Evolutionary conservation across 2,888 invertebrate genomes (phyloP).

Genomic region (Morpho deidamia): DNA sequence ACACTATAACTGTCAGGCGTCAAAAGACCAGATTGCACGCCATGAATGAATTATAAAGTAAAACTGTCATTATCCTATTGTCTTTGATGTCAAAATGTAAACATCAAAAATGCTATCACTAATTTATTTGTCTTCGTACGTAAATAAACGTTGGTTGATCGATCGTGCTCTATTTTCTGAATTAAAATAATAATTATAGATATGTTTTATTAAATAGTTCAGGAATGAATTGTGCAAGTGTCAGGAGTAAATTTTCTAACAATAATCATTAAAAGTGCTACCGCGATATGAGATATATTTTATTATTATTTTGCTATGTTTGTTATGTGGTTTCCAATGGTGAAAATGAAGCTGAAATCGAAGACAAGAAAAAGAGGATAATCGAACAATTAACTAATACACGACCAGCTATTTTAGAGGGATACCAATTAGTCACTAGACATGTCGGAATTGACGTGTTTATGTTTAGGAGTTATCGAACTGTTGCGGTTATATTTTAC

Average conservation of each 20-base stretch:
- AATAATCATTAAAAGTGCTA: not conserved
- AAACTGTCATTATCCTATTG: too few relatives aligned
- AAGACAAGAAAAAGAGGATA: slow-evolving; percentile 58
- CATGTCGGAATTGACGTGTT: slow-evolving; percentile 67
- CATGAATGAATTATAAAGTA: too few relatives aligned
- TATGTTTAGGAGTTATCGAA: slow-evolving; percentile 68
- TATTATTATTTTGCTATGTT: slow-evolving; percentile 51
- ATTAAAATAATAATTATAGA: too few relatives aligned
- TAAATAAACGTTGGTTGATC: too few relatives aligned
- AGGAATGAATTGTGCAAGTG: too few relatives aligned
- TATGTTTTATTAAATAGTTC: too few relatives aligned
- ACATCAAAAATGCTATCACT: too few relatives aligned
- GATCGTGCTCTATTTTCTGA: too few relatives aligned
- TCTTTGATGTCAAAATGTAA: too few relatives aligned
- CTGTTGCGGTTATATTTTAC: slow-evolving; percentile 67
- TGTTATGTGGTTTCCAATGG: slow-evolving; percentile 49
- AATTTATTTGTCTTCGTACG: too few relatives aligned
- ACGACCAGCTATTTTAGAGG: slow-evolving; percentile 57
- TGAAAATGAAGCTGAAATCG: slow-evolving; percentile 54
- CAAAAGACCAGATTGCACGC: too few relatives aligned
- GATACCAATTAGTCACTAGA: slow-evolving; percentile 63
- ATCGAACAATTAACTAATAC: slow-evolving; percentile 61
- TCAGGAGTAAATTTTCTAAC: not conserved
- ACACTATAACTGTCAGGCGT: too few relatives aligned
- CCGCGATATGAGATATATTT: slow-evolving; percentile 51